Evolutionary conservation across 2,888 invertebrate genomes (phyloP).

Genomic region (Andrena fulva): DNA sequence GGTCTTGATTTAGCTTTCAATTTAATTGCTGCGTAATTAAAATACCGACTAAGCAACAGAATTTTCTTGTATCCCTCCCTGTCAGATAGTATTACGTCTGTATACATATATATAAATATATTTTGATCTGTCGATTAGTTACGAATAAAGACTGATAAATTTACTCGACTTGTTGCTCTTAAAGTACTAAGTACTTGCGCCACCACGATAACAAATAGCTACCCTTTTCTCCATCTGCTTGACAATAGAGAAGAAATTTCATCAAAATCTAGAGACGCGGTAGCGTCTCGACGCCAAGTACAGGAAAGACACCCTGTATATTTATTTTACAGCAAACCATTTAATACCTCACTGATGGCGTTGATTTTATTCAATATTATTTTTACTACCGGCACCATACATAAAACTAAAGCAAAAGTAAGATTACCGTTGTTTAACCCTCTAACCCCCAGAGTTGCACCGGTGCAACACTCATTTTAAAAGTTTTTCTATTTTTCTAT

Average conservation of each 20-base stretch:
- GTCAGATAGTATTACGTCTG: conserved; percentile 60
- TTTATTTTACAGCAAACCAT: neutral
- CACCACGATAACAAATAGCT: neutral
- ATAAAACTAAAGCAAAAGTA: neutral
- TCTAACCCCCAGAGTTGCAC: too few species aligned
- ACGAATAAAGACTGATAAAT: conserved; percentile 81
- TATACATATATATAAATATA: conserved; percentile 70
- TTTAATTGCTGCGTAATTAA: conserved; percentile 48
- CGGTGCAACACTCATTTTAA: too few species aligned
- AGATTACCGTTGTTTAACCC: neutral
- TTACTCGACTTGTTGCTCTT: conserved; percentile 32
- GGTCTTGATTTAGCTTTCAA: conserved; percentile 73
- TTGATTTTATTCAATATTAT: neutral
- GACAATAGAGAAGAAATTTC: too few species aligned
- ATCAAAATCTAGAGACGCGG: too few species aligned
- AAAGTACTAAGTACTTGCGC: neutral
- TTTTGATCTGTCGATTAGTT: conserved; percentile 79
- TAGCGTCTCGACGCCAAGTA: too few species aligned
- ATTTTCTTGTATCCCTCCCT: conserved; percentile 53
- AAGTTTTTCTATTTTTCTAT: too few species aligned
- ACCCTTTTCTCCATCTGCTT: too few species aligned
- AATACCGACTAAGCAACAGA: conserved; percentile 35
- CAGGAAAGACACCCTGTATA: too few species aligned
- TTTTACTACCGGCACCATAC: neutral
- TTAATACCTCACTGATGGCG: neutral